Evolutionary conservation across 2,888 invertebrate species (phyloP).

Genomic region (Xanthia icteritia): DNA sequence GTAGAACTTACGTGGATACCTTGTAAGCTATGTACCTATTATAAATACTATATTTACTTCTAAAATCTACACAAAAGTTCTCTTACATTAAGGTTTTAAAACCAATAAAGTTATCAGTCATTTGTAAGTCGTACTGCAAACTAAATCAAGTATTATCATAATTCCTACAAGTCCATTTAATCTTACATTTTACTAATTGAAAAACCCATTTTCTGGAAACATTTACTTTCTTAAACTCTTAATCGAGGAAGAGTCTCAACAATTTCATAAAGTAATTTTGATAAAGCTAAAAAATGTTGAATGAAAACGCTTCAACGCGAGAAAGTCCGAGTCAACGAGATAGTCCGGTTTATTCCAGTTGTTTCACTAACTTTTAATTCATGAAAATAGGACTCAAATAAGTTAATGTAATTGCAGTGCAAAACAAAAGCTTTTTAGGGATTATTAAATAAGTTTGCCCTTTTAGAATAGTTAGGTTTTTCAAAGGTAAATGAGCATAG

Average conservation of each 20-base stretch:
- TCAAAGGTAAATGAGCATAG: neutral
- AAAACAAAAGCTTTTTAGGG: slow-evolving; percentile 37
- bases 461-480: slow-evolving; percentile 4
- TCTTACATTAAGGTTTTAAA: neutral
- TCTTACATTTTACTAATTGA: slow-evolving; percentile 1
- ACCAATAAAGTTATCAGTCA: neutral
- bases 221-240: slow-evolving; percentile 20
- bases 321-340: slow-evolving; percentile 47
- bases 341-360: slow-evolving; percentile 46
- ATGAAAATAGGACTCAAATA: slow-evolving; percentile 41
- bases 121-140: neutral
- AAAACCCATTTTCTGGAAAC: neutral
- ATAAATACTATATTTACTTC: neutral
- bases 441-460: slow-evolving; percentile 26
- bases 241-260: slow-evolving; percentile 20
- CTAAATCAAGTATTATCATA: neutral
- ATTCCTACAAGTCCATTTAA: neutral
- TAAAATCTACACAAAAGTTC: neutral
- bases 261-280: slow-evolving; percentile 57
- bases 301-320: slow-evolving; percentile 44
- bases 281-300: slow-evolving; percentile 45
- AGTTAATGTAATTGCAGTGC: slow-evolving; percentile 47
- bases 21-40: too few relatives aligned
- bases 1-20: neutral
- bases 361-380: slow-evolving; percentile 56